Evolutionary conservation across 92 coral and sea anemone genomes (phyloP).

Genomic region (Siderastrea radians): DNA sequence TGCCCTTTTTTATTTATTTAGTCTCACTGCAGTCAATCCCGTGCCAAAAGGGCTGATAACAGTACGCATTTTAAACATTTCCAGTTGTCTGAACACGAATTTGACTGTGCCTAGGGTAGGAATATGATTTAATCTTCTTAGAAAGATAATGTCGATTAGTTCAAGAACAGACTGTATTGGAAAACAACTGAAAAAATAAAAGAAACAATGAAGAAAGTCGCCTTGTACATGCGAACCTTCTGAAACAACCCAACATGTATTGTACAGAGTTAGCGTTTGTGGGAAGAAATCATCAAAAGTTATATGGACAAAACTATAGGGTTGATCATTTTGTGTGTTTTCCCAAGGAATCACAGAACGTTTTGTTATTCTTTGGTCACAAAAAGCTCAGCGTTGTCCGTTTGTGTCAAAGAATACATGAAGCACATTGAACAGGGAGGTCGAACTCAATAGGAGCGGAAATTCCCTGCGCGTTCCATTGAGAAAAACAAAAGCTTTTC

Average conservation of each 20-base stretch:
- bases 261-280: no score
- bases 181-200: conserved; percentile 28
- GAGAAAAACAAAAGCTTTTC: conserved; percentile 35
- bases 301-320: neutral
- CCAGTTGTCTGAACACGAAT: conserved; percentile 13
- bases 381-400: conserved; percentile 52
- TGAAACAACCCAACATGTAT: neutral
- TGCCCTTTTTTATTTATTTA: neutral
- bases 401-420: conserved; percentile 36
- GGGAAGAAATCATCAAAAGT: neutral
- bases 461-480: conserved; percentile 45
- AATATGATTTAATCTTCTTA: conserved; percentile 29
- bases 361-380: conserved; percentile 30
- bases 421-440: conserved; percentile 50
- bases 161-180: conserved; percentile 26
- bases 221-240: neutral
- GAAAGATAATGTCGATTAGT: conserved; percentile 17
- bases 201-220: conserved; percentile 15
- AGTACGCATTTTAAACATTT: conserved; percentile 11
- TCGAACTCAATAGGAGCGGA: conserved; percentile 52
- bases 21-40: neutral
- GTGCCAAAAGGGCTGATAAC: neutral
- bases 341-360: neutral
- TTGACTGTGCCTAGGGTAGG: conserved; percentile 14
- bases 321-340: neutral